Percentiles rank a stretch among this genome's conserved stretches.
These are phyloP conservation scores for Drosophila triauraria DNA, from an alignment of 1,140 invertebrate species.

Conservation along the genomic window DNA sequence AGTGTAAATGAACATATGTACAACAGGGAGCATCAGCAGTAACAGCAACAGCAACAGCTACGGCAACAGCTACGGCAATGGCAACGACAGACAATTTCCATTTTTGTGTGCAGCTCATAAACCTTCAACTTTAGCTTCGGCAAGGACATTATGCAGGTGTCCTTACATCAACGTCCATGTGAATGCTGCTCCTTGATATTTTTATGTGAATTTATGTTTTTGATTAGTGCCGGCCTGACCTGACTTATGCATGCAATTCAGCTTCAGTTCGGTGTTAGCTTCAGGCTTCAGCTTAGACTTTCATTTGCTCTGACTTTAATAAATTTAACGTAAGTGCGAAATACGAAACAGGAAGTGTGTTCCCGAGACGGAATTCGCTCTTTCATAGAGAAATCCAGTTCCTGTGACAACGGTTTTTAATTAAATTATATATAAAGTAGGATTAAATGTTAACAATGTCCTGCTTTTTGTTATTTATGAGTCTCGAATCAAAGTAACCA, in stretches of 20 bases:
- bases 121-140: constrained; percentile 73
- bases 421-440: too few species aligned
- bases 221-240: constrained; percentile 72
- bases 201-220: constrained; percentile 83
- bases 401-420: too few species aligned
- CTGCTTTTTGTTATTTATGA: too few species aligned
- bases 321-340: constrained; percentile 59
- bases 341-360: constrained; percentile 14
- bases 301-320: constrained; percentile 67
- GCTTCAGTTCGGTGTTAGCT: constrained; percentile 25
- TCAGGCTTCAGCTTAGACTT: constrained; percentile 46
- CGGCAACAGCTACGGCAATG: constrained; percentile 38
- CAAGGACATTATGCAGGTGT: constrained; percentile 75
- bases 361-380: not conserved
- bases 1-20: constrained; percentile 31
- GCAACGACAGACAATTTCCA: constrained; percentile 65
- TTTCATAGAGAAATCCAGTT: too few species aligned
- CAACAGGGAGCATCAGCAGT: constrained; percentile 39
- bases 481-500: too few species aligned
- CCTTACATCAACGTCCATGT: constrained; percentile 39
- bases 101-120: constrained; percentile 80
- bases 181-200: constrained; percentile 56
- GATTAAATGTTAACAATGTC: too few species aligned
- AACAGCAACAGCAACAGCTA: constrained; percentile 29
- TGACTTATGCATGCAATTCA: constrained; percentile 75